A percentile compares a stretch with the other conserved stretches of the same genome.
Conservation (phyloP, 2,888 invertebrate species). For the Polydrusus cervinus region DNA sequence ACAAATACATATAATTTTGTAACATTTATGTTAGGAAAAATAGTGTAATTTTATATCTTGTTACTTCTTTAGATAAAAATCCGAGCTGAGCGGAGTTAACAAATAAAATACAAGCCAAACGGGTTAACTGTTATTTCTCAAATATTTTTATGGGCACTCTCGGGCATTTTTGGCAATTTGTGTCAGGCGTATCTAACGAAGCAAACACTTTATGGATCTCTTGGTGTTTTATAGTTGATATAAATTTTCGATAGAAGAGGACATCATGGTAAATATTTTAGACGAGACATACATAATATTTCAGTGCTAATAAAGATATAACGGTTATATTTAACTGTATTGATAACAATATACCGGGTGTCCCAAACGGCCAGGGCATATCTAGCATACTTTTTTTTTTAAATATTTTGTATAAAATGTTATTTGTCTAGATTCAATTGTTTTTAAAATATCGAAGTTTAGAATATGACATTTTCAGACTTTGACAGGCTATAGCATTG, state of each 20-base stretch:
- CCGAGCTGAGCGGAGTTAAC: slow-evolving; percentile 28
- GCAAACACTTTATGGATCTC: slow-evolving; percentile 53
- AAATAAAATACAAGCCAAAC: slow-evolving; percentile 45
- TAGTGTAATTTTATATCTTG: too few species aligned
- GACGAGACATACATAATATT: background rate
- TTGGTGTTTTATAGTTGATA: slow-evolving; percentile 54
- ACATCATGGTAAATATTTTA: slow-evolving; percentile 13
- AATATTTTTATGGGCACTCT: slow-evolving; percentile 53
- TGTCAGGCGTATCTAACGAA: slow-evolving; percentile 55
- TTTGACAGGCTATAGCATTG: too few species aligned
- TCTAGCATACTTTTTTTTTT: too few species aligned
- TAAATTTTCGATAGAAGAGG: slow-evolving; percentile 51
- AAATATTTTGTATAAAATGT: too few species aligned
- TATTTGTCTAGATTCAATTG: too few species aligned
- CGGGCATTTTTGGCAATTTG: slow-evolving; percentile 56
- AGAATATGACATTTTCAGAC: too few species aligned
- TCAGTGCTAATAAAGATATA: background rate
- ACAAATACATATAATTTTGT: too few species aligned
- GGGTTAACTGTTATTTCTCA: slow-evolving; percentile 52
- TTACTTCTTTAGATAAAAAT: slow-evolving; percentile 48
- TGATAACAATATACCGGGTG: too few species aligned
- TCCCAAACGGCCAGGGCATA: too few species aligned
- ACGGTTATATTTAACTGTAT: background rate
- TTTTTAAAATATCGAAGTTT: too few species aligned
- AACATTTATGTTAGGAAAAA: too few species aligned